Evolutionary conservation across 2,888 invertebrate genomes (phyloP), one percentile per base, ranked within the genome.

Genomic region (Ganaspis brasiliensis): DNA sequence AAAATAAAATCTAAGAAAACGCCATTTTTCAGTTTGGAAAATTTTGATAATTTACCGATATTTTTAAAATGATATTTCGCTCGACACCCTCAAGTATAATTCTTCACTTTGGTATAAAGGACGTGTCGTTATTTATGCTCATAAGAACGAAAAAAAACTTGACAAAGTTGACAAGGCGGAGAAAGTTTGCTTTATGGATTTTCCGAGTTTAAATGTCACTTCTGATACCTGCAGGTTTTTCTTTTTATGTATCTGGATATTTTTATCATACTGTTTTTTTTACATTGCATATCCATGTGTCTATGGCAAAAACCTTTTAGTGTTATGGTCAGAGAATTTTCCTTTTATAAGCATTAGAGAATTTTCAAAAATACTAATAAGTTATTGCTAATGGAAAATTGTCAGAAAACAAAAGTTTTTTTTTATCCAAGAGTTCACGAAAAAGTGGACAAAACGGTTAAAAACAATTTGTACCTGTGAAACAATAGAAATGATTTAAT

Each of bases 291-390:
- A 8, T 14, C 35, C 40, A 14, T 63, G 52, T 19, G 40, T 63
- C 16, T 37, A 61, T 19, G 19, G n/a, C 35, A 16, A 35, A 19
- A 61, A 61, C 35, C 21, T 61, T 37, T 61, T 37, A 61, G 61
- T 35, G 16, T 67, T 67, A 40, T 26, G 2, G 8, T 0, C 10
- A 21, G n/a, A 24, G 1, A n/a, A 45, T 45, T 45, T 9, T 24
- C 40, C 8, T 21, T 45, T 8, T 45, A n/a, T 26, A 45, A 26
- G n/a, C n/a, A n/a, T n/a, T 24, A 8, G 45, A 45, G 9, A n/a
- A 9, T 67, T 9, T 2, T 45, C n/a, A 0, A 9, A 5, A n/a
- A 67, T 8, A 45, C 37, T 19, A 67, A 45, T 52, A 14, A 24
- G 12, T 45, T 40, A 8, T 24, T 45, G 6, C 5, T 40, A 19